A percentile compares a stretch with the other conserved stretches of the same genome.
Conservation (phyloP, 2,797 vertebrate species). For the Cirrhinus mrigala region DNA sequence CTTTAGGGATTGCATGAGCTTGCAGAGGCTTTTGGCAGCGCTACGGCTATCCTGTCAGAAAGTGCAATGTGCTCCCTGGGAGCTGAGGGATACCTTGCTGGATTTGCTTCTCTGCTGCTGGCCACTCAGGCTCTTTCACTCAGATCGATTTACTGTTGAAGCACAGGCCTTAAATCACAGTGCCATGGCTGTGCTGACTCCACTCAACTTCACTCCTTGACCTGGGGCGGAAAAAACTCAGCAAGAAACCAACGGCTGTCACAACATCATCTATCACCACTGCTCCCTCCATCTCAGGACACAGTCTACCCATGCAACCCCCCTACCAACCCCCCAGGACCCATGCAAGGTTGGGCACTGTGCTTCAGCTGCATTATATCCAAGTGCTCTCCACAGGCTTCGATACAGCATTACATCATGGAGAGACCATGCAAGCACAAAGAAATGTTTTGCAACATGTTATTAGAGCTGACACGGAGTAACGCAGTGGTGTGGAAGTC, state of each 20-base stretch:
- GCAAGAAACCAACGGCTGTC: constrained; percentile 63
- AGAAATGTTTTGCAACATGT: constrained; percentile 51
- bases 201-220: constrained; percentile 51
- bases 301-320: constrained; percentile 40
- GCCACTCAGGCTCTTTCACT: constrained; percentile 44
- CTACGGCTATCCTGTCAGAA: constrained; percentile 7
- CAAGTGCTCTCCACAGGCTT: constrained; percentile 37
- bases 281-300: constrained; percentile 43
- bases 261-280: constrained; percentile 68
- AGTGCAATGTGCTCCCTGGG: constrained; percentile 34
- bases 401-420: constrained; percentile 57
- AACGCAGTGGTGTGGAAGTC: constrained; percentile 47
- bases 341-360: constrained; percentile 39
- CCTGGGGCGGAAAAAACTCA: constrained; percentile 53
- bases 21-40: constrained; percentile 8
- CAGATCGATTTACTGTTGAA: constrained; percentile 64
- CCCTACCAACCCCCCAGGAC: background rate
- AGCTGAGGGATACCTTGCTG: constrained; percentile 50
- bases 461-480: constrained; percentile 56
- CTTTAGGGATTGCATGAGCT: constrained; percentile 20
- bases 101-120: constrained; percentile 46
- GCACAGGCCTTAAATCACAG: constrained; percentile 66
- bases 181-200: constrained; percentile 63
- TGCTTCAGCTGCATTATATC: constrained; percentile 51
- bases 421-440: constrained; percentile 52